These are phyloP conservation scores for Sus cebifrons DNA, from an alignment of 2,797 vertebrate species.

Conservation along the genomic window DNA sequence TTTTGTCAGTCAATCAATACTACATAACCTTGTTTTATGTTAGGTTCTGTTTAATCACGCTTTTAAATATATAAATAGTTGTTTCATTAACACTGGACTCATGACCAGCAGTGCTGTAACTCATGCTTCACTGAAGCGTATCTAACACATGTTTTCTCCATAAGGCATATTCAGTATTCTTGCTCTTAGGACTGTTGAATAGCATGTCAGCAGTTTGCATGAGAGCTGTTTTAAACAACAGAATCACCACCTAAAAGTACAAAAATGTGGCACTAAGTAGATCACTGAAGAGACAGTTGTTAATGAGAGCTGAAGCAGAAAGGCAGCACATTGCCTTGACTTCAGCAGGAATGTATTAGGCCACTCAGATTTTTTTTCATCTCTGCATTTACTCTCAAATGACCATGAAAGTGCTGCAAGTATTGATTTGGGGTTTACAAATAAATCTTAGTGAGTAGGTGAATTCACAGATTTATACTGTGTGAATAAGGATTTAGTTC, in stretches of 20 bases:
- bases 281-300: background rate
- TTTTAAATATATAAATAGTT: background rate
- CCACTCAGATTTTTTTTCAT: background rate
- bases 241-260: background rate
- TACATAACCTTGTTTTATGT: background rate
- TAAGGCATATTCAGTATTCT: background rate
- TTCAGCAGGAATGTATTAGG: background rate
- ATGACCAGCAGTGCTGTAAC: background rate
- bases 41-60: background rate
- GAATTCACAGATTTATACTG: conserved; percentile 3
- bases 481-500: background rate
- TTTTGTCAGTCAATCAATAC: no score
- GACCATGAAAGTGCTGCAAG: background rate
- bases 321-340: background rate
- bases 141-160: background rate
- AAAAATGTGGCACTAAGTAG: background rate
- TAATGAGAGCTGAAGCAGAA: background rate
- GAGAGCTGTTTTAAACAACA: conserved; percentile 12
- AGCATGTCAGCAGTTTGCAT: background rate
- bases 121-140: background rate
- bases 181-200: background rate
- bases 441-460: background rate
- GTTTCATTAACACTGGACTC: background rate
- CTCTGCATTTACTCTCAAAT: background rate
- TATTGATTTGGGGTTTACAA: background rate